Conservation (phyloP, 2,888 invertebrate genomes). For the Drosophila nr. perissopoda region DNA sequence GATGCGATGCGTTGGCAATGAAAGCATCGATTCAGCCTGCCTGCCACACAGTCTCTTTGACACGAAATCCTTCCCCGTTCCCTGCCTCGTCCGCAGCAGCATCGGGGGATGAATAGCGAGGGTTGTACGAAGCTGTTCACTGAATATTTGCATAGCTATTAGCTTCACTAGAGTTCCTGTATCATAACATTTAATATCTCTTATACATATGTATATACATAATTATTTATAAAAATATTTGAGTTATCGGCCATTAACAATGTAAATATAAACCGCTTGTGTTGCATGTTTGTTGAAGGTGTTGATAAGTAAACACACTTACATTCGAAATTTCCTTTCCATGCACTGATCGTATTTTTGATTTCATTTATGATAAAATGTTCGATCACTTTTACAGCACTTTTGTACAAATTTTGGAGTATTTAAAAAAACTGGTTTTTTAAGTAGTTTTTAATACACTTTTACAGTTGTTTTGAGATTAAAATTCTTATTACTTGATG, state of each 20-base stretch:
- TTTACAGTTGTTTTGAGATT: neutral
- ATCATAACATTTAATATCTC: neutral
- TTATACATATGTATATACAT: no score
- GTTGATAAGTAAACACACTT: neutral
- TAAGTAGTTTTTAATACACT: neutral
- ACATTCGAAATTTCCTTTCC: neutral
- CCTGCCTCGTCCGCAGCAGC: neutral
- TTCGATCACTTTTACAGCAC: neutral
- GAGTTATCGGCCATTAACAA: no score
- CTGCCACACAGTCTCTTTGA: conserved; percentile 57
- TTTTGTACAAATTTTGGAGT: neutral
- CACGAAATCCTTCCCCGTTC: conserved; percentile 40
- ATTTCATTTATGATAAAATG: neutral
- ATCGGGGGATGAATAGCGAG: conserved; percentile 46
- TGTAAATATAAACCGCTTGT: neutral
- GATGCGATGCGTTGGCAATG: conserved; percentile 37
- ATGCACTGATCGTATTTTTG: neutral
- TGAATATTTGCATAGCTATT: neutral
- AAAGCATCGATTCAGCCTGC: conserved; percentile 27
- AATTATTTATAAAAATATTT: neutral
- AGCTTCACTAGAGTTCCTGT: neutral
- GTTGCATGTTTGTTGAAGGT: neutral
- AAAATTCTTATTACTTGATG: neutral
- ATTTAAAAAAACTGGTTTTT: neutral
- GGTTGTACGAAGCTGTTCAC: conserved; percentile 24